Base-by-base conservation (phyloP, 2,113 vertebrate genomes). In the Triplophysa rosa region DNA sequence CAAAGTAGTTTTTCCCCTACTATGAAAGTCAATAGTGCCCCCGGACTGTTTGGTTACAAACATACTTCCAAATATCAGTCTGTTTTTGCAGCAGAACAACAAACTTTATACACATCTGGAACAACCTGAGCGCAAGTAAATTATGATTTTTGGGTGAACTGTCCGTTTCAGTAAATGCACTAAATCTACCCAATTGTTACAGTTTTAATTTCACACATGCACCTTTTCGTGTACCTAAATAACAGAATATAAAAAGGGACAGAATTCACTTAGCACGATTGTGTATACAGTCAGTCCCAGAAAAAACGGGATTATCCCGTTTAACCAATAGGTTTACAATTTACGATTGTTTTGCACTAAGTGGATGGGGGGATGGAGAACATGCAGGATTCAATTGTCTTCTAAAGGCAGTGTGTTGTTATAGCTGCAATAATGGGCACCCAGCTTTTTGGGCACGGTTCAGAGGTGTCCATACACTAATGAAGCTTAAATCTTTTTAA, bases 391-490 rank as follows among this genome's bases (percentile, higher is more conserved):
- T 74, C 90, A 87, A 88, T 91, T 92, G 87, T 88, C 83, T 91
- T 90, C 86, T 87, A 87, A 84, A 84, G 82, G 83, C 83, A 69
- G 84, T 59, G n/a, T 91, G 90, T 91, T 91, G 85, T 90, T 92
- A 89, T 89, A 90, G 86, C 85, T 85, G 86, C 82, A 88, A 88
- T 87, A 87, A 82, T 87, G 69, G 85, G 82, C 85, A 16, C 56
- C 29, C 61, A 24, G 24, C 11, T 26, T 72, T 81, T 74, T 85
- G 85, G 83, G 87, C 83, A 89, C 82, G 88, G 89, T 91, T 90
- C 88, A 91, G 70, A 86, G 87, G 78, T 83, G 83, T 80, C 59
- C 8, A 79, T 21, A 74, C 81, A 82, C 80, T 49, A 71, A 21
- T 78, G 56, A n/a, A 87, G 84, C 81, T 82, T 65, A 87, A 91